Percentiles rank a stretch among this genome's conserved stretches.
Conservation (phyloP, 2,113 vertebrate species). For the Mastomys coucha region DNA sequence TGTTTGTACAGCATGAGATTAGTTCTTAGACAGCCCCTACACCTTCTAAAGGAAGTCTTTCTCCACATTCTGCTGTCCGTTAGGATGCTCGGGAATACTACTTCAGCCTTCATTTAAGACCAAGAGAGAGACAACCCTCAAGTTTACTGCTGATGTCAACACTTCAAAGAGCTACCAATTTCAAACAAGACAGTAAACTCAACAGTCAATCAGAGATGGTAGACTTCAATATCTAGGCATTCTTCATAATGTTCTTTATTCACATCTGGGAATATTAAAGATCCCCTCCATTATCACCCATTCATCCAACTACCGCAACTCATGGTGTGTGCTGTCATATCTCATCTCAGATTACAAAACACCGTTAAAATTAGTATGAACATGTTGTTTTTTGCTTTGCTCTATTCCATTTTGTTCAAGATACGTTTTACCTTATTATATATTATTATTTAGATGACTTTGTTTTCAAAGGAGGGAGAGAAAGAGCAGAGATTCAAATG, state of each 20-base stretch:
- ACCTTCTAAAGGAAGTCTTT: neutral
- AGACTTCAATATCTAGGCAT: neutral
- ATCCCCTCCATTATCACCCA: neutral
- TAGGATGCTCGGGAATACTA: neutral
- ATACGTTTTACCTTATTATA: neutral
- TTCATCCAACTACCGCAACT: neutral
- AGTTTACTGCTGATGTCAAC: neutral
- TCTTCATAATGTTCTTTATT: neutral
- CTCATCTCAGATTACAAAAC: neutral
- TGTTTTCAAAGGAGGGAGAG: neutral
- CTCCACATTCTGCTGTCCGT: neutral
- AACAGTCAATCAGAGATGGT: neutral
- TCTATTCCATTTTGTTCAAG: neutral
- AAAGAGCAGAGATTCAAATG: neutral
- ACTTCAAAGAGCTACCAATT: neutral
- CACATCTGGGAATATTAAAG: neutral
- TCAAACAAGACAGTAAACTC: neutral
- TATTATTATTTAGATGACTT: neutral
- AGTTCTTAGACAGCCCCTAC: slow-evolving; percentile 35
- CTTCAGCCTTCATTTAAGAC: slow-evolving; percentile 40
- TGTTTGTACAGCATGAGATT: slow-evolving; percentile 48
- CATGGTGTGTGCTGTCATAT: too few relatives aligned
- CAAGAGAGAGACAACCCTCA: neutral
- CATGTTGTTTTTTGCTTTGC: neutral
- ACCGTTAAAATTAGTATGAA: neutral